phyloP scores from a whole-genome alignment of 35 echinoderm and acorn worm genomes.

The Stichopus chloronotus region DNA sequence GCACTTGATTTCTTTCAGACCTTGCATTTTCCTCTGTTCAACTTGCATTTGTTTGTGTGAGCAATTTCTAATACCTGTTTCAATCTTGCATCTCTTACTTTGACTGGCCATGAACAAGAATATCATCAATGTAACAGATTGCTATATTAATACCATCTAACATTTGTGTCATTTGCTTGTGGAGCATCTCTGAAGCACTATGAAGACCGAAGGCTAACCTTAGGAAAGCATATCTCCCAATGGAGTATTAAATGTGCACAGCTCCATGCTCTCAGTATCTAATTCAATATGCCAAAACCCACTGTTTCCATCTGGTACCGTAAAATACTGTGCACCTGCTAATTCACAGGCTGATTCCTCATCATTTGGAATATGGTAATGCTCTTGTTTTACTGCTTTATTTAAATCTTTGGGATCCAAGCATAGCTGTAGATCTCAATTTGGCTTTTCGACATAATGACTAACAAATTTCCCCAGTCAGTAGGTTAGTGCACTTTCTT shows the following conservation, averaged over 20 bases:
- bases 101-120: conserved; percentile 8
- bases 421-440: conserved; percentile 10
- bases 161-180: background rate
- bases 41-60: conserved; percentile 52
- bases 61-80: conserved; percentile 31
- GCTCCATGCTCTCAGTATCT: background rate
- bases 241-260: conserved; percentile 44
- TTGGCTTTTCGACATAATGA: background rate
- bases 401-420: conserved; percentile 73
- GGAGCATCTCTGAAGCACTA: conserved; percentile 27
- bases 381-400: conserved; percentile 50
- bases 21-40: conserved; percentile 15
- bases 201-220: conserved; percentile 15
- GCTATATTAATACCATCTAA: conserved; percentile 59
- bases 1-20: conserved; percentile 24
- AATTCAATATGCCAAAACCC: conserved; percentile 28
- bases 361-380: conserved; percentile 51
- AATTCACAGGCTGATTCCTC: conserved; percentile 42
- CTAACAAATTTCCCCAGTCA: background rate
- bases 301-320: conserved; percentile 16
- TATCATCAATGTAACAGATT: conserved; percentile 31
- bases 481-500: too few relatives aligned
- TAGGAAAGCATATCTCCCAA: background rate
- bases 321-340: conserved; percentile 40
- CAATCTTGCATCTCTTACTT: conserved; percentile 20